A percentile compares a stretch with the other conserved stretches of the same genome.
Conservation (phyloP, 2,888 invertebrate species). For the Volucella zonaria region DNA sequence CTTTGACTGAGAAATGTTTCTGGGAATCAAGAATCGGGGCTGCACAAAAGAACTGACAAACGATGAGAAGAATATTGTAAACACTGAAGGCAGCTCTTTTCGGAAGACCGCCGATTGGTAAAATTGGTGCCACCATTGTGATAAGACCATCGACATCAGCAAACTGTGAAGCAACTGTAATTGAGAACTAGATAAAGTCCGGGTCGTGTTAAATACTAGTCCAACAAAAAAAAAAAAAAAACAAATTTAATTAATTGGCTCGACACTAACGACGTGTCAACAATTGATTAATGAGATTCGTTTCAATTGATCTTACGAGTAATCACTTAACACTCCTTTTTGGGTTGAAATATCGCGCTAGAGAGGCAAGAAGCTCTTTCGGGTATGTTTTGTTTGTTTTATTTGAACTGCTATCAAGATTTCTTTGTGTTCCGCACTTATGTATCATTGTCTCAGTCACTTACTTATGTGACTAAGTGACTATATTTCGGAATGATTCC, state of each 20-base stretch:
- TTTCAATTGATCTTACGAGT: neutral
- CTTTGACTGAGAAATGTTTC: neutral
- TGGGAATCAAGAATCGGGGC: conserved; percentile 31
- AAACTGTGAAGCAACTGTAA: neutral
- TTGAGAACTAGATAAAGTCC: neutral
- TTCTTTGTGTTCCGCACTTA: no score
- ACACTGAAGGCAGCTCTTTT: neutral
- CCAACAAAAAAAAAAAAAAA: no score
- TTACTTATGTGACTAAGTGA: no score
- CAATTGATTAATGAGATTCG: conserved; percentile 3
- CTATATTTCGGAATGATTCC: no score
- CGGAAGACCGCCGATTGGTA: neutral
- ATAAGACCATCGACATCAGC: neutral
- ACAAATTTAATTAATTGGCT: neutral
- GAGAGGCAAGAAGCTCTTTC: no score
- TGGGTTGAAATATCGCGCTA: no score
- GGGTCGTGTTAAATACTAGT: neutral
- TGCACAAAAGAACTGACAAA: conserved; percentile 57
- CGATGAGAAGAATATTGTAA: conserved; percentile 1
- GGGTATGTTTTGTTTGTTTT: no score
- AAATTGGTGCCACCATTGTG: conserved; percentile 40
- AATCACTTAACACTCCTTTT: no score
- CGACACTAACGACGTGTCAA: conserved; percentile 2
- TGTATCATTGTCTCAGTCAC: no score
- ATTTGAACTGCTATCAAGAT: no score